Conservation (phyloP, 2,113 vertebrate species). For the Rhipidura dahli region DNA sequence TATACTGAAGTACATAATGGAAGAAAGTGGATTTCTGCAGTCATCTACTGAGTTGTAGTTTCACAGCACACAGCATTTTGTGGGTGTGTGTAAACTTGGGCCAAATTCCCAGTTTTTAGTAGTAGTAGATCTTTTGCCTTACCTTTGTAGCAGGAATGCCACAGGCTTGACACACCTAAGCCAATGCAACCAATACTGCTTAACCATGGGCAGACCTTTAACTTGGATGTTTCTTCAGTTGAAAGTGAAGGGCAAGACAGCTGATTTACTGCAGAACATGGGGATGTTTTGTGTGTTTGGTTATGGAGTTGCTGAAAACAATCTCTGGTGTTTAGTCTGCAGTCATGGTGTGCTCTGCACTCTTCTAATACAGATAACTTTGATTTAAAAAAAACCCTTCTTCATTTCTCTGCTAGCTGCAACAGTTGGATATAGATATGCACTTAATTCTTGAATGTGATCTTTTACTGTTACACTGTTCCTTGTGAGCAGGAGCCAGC, state of each 20-base stretch:
- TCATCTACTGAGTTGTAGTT: background rate
- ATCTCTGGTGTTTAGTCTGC: background rate
- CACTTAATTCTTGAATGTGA: background rate
- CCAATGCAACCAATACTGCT: background rate
- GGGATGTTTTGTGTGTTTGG: background rate
- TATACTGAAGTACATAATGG: background rate
- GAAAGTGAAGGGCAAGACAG: background rate
- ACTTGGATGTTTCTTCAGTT: background rate
- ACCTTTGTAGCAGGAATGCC: background rate
- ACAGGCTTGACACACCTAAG: background rate
- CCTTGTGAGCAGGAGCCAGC: background rate
- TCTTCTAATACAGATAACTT: background rate
- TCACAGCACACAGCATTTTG: rapidly evolving
- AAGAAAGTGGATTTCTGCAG: background rate
- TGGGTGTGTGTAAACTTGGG: background rate
- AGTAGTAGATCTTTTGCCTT: background rate
- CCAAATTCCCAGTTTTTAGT: background rate
- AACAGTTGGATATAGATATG: background rate
- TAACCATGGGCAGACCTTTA: background rate
- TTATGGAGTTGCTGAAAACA: background rate
- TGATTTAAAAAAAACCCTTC: background rate
- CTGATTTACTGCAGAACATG: background rate
- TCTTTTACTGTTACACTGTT: background rate
- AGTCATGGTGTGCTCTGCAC: background rate
- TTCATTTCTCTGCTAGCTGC: background rate